Evolutionary conservation across 92 coral and sea anemone species (phyloP), one percentile per base, ranked within the genome.

Genomic region (Montipora capitata): DNA sequence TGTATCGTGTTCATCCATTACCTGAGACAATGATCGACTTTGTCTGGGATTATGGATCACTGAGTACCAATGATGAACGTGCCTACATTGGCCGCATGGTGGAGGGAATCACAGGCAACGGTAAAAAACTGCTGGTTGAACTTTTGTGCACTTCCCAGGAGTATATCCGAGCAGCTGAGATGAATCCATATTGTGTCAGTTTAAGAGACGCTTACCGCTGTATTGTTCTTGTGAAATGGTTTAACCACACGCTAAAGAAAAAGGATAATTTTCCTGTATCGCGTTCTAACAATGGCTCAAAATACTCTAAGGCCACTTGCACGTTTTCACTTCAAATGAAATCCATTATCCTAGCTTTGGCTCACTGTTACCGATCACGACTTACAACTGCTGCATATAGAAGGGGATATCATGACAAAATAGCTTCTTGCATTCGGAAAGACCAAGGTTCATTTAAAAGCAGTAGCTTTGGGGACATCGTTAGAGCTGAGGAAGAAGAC

Each of bases 21-120:
- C 99, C 99, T 10, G 99, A 97, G 72, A 96, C 99, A 72, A 97
- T 97, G 99, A 96, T 97, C 17, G 99, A 97, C 85, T 97, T 96
- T 79, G 99, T 97, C 10, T 97, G 99, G 99, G 99, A 97, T 64
- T 97, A 95, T 85, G 99, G 99, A 4, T 96, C 98, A 43, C 91
- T 97, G 12, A 67, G 91, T 56, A 64, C 65, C 4, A 62, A 72
- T 4, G 99, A 97, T 63, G 99, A 97, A 64, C 82, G 79, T 39
- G 96, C 94, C 7, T 97, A 97, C 88, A 95, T 97, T 56, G 84
- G 90, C 48, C 93, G 99, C 27, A 97, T 97, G 99, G 96, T 97
- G 15, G 93, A 94, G 70, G 88, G 87, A 18, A 79, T 90, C 54
- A 84, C 79, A n/a, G 87, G 87, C 43, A 77, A 73, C 0, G n/a